Evolutionary conservation across 1,140 invertebrate species (phyloP).

Genomic region (Pristionchus pacificus): DNA sequence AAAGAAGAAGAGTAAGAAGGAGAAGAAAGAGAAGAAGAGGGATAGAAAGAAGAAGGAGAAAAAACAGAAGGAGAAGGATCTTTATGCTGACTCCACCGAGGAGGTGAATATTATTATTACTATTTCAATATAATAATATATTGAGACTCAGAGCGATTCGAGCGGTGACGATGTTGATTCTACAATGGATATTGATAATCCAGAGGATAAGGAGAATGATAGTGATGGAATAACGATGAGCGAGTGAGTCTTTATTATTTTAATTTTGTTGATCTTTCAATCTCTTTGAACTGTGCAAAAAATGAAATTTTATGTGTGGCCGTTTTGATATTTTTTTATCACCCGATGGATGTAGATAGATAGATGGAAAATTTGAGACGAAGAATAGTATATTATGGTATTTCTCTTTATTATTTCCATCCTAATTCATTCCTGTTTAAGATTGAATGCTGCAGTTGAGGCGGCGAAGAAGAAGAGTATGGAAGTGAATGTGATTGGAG

Average conservation of each 20-base stretch:
- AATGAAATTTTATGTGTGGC: no score
- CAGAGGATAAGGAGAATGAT: no score
- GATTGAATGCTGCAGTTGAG: not conserved
- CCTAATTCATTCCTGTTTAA: no score
- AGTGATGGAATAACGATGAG: not conserved
- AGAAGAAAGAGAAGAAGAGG: constrained; percentile 7
- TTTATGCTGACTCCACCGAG: not conserved
- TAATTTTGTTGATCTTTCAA: no score
- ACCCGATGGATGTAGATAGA: no score
- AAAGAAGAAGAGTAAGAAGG: constrained; percentile 7
- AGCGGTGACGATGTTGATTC: not conserved
- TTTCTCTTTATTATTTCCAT: no score
- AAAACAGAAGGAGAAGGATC: not conserved
- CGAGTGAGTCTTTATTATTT: no score
- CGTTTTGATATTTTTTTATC: no score
- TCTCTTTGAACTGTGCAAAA: no score
- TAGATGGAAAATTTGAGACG: no score
- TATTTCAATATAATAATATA: not conserved
- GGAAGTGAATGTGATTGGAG: not conserved
- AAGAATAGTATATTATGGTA: no score
- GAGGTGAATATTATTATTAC: not conserved
- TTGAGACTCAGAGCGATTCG: not conserved
- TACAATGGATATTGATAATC: not conserved
- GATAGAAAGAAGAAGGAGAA: not conserved
- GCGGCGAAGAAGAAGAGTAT: no score